Conservation (phyloP, 2,888 invertebrate genomes). For the Halocaridina rubra region DNA sequence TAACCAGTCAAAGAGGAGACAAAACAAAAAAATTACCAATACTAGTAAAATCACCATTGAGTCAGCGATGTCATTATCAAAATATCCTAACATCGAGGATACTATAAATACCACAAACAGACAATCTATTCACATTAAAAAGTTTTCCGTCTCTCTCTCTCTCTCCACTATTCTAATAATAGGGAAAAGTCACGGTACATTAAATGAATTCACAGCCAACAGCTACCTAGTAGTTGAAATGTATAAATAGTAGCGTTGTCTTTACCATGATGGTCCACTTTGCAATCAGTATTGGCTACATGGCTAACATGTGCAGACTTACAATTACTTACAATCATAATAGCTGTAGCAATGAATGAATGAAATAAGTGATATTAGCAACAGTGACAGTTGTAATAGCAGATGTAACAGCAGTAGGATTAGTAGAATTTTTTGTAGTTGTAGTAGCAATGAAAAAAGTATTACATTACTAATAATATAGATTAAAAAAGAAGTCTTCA, state of each 20-base stretch:
- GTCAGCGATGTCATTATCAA: constrained; percentile 6
- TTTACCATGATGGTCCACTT: constrained; percentile 52
- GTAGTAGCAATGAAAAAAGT: neutral
- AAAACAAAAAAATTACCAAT: too few relatives aligned
- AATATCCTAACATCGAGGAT: constrained; percentile 15
- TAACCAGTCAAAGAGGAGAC: too few relatives aligned
- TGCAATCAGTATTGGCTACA: constrained; percentile 12
- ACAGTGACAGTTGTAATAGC: too few relatives aligned
- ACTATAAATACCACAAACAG: constrained; percentile 17
- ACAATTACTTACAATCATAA: neutral
- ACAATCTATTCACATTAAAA: constrained; percentile 29
- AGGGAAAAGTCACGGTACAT: constrained; percentile 27
- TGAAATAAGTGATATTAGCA: too few relatives aligned
- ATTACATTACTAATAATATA: neutral
- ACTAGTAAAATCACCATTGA: neutral
- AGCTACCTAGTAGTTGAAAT: constrained; percentile 27
- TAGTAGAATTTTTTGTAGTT: too few relatives aligned
- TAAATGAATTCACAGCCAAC: constrained; percentile 53
- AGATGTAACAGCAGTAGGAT: too few relatives aligned
- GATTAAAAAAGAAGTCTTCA: neutral
- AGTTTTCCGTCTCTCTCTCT: constrained; percentile 33
- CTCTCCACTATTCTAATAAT: too few relatives aligned
- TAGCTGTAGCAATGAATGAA: neutral
- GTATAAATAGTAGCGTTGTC: constrained; percentile 42
- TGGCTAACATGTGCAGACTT: constrained; percentile 32